Evolutionary conservation across 1,140 invertebrate genomes (phyloP), one percentile per base, ranked within the genome.

Genomic region (Scaptomyza montana): DNA sequence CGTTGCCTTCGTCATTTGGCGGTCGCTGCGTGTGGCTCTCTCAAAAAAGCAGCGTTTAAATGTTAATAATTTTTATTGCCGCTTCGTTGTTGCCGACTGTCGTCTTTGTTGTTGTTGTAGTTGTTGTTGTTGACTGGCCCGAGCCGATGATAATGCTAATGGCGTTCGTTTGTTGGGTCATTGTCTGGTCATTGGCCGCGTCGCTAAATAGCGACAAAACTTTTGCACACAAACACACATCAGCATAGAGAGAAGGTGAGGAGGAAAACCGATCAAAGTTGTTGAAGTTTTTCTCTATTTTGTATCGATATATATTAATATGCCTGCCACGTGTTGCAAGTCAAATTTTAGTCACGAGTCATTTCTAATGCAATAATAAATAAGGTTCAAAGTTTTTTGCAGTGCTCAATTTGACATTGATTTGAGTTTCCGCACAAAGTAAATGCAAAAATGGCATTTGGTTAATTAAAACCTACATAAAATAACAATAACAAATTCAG

Each of bases 131-230:
- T 50, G 57, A 47, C 49, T 54, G 56, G 69, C 55, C 55, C 50
- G 67, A 25, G 68, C 43, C 73, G 80, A 82, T 84, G 84, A 87
- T 87, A 87, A 87, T 89, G 84, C 84, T 87, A 87, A 87, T 87
- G 81, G 86, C 70, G 81, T 81, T 87, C 75, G 78, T 59, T 57
- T 61, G 63, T 75, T 90, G 87, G 86, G 86, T 90, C 86, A 90
- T 90, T 90, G 86, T 86, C 86, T 90, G 86, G 86, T 90, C 86
- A 90, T 90, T 90, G 86, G 87, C 86, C 86, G 86, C 79, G 55
- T 43, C 59, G 77, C 36, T n/a, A 43, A 54, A 63, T 56, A 79
- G 70, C 77, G 77, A 71, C 78, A 80, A 77, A 78, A 78, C 67
- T 87, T 86, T 86, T 87, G 75, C 75, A 73, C 75, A 82, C 75